Conservation (phyloP, 1,140 invertebrate species). For the Samia ricini region DNA sequence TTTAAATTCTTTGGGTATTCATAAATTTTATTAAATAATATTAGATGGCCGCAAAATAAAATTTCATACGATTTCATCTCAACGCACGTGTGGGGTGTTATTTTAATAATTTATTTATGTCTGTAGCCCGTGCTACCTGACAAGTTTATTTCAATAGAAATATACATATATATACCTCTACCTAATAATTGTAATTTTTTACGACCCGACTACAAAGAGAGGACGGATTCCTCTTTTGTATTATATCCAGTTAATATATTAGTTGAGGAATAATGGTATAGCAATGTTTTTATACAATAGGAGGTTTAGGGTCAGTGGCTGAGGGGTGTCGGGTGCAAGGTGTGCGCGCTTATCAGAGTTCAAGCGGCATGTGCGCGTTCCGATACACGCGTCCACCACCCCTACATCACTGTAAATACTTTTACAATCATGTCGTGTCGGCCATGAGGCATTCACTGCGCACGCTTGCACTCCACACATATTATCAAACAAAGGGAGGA, state of each 20-base stretch:
- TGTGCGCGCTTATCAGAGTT: constrained; percentile 66
- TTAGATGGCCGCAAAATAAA: no score
- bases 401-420: constrained; percentile 35
- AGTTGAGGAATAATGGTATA: neutral
- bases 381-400: constrained; percentile 54
- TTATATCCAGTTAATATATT: neutral
- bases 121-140: neutral
- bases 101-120: neutral
- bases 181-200: neutral
- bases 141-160: neutral
- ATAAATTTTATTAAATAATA: no score
- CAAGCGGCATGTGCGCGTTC: constrained; percentile 62
- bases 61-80: neutral
- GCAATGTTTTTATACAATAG: constrained; percentile 30
- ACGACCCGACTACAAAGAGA: neutral
- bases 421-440: constrained; percentile 34
- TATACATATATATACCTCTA: no score
- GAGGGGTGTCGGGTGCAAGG: constrained; percentile 63
- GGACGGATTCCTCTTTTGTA: neutral
- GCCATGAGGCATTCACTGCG: constrained; percentile 9
- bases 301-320: constrained; percentile 55
- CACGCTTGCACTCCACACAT: constrained; percentile 47
- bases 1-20: neutral
- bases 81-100: neutral
- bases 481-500: constrained; percentile 47